Conservation (phyloP, 1,140 invertebrate species). For the Caenorhabditis brenneri region DNA sequence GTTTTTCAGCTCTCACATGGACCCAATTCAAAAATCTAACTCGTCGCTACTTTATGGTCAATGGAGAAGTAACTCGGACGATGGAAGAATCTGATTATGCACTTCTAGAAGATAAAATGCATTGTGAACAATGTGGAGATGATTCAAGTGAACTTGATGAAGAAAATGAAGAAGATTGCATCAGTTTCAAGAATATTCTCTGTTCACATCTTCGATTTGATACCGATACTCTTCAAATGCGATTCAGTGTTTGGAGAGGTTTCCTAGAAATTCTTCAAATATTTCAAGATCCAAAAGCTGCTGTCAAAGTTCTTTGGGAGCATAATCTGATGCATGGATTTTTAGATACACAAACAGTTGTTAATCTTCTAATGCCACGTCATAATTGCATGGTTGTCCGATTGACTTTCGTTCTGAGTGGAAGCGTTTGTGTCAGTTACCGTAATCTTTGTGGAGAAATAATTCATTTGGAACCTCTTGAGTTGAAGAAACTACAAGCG, state of each 20-base stretch:
- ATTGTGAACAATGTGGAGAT: conserved; percentile 64
- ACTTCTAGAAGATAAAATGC: conserved; percentile 64
- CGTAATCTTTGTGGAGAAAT: conserved; percentile 15
- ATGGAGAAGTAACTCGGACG: conserved; percentile 65
- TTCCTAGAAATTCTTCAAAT: conserved; percentile 54
- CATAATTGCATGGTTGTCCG: conserved; percentile 45
- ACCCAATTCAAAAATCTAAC: conserved; percentile 65
- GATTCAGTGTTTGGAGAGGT: conserved; percentile 55
- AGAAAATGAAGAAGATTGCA: neutral
- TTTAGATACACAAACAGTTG: conserved; percentile 50
- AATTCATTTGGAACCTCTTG: conserved; percentile 52
- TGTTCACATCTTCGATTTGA: conserved; percentile 52
- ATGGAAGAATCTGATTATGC: conserved; percentile 63
- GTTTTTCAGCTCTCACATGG: conserved; percentile 66
- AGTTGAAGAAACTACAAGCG: conserved; percentile 55
- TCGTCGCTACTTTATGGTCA: conserved; percentile 66
- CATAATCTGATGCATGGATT: conserved; percentile 52
- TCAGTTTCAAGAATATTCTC: conserved; percentile 68
- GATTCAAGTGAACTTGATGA: neutral
- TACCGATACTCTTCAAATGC: conserved; percentile 36
- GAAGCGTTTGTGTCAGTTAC: conserved; percentile 53
- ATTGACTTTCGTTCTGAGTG: conserved; percentile 41
- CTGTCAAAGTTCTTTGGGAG: conserved; percentile 51
- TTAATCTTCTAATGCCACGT: conserved; percentile 36
- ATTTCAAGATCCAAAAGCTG: conserved; percentile 50